A percentile compares a stretch with the other conserved stretches of the same genome.
Evolutionary conservation across 1,140 invertebrate genomes (phyloP).

Genomic region (Whitmania pigra): DNA sequence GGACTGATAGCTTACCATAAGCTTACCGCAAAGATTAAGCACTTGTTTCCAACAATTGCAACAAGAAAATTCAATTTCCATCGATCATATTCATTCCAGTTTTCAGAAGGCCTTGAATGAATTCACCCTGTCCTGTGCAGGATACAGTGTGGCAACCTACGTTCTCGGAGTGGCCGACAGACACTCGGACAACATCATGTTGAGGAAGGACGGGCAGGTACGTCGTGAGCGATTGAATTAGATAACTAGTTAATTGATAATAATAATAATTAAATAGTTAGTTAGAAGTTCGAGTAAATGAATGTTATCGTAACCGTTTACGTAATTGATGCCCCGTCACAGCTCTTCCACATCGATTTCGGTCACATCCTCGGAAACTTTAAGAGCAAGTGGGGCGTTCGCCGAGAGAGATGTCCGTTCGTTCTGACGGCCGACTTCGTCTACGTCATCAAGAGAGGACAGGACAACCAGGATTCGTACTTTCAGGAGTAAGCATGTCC

Average conservation of each 20-base stretch:
- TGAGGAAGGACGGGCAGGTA: conserved; percentile 71
- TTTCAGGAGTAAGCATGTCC: background rate
- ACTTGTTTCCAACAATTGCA: background rate
- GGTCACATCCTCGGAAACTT: conserved; percentile 97
- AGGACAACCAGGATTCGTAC: conserved; percentile 41
- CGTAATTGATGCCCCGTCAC: background rate
- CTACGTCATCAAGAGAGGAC: conserved; percentile 83
- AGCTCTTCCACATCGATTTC: conserved; percentile 90
- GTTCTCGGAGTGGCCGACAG: conserved; percentile 88
- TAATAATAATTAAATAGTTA: too few species aligned
- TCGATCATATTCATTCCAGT: conserved; percentile 3
- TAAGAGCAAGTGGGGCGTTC: conserved; percentile 96
- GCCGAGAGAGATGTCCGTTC: conserved; percentile 92
- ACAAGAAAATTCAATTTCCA: background rate
- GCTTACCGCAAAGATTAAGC: conserved; percentile 6
- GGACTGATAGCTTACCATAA: too few species aligned
- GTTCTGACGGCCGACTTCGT: conserved; percentile 96
- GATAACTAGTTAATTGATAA: too few species aligned
- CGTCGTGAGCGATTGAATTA: too few species aligned
- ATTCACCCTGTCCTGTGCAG: conserved; percentile 90
- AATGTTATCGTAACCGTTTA: background rate
- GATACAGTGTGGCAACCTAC: conserved; percentile 97
- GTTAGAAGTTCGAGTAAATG: too few species aligned
- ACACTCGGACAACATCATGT: conserved; percentile 99
- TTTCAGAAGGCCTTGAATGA: conserved; percentile 68